Base-by-base conservation (phyloP, 2,797 vertebrate species). In the Tiaroga cobitis region DNA sequence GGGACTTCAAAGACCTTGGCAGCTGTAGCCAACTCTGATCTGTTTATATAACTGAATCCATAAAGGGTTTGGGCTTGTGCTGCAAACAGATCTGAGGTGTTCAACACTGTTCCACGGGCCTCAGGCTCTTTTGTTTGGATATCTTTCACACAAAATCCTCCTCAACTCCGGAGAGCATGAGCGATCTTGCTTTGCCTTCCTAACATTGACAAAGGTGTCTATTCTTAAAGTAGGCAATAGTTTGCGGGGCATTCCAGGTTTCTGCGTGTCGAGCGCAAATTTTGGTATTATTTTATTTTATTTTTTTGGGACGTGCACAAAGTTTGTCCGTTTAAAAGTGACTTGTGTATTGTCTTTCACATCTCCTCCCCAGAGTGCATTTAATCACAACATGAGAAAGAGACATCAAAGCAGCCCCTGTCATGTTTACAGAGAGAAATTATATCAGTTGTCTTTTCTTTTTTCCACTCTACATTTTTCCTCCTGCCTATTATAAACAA, bases 11-110 rank as follows among this genome's bases (percentile, higher is more conserved):
- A 89, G 77, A 65, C 85, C 83, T 87, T 90, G 86, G 86, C 90
- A 67, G 75, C 75, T 83, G 76, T 49, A 79, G 85, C 29, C 80
- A 78, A 84, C 59, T 32, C 46, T 81, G 81, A 86, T 85, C 85
- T 87, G 89, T 91, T 90, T 90, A 90, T 92, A 91, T 87, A 81
- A 82, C 86, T 39, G 77, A 87, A 74, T 88, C 91, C 37, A 89
- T 88, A 84, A 77, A 87, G 81, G 85, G 89, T 90, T 89, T 90
- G 87, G 85, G 80, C 61, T 78, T 83, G 67, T 29, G 72, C 72
- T 81, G 85, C 83, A 82, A 80, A 75, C 84, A 83, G 24, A 65
- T 82, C 89, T 88, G 82, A 86, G 69, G 87, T 81, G 86, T 84
- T 84, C 85, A 63, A 80, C 80, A 51, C 56, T 80, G 77, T 79